Evolutionary conservation across 2,888 invertebrate genomes (phyloP).

Genomic region (Pyrgus malvae): DNA sequence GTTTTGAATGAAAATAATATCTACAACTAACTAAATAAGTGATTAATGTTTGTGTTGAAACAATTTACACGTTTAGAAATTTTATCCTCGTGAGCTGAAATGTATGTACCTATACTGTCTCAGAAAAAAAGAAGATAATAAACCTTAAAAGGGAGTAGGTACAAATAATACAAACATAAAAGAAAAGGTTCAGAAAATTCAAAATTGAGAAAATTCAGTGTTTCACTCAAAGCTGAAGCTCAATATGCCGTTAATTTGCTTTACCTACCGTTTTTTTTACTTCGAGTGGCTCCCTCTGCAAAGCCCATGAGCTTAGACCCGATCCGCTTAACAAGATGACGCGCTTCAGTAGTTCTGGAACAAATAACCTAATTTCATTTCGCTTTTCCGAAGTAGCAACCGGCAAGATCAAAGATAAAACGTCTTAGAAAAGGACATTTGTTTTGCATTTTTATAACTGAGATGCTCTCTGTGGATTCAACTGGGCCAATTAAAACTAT

Average conservation of each 20-base stretch:
- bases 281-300: conserved; percentile 91
- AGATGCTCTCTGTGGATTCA: too few relatives aligned
- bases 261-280: conserved; percentile 85
- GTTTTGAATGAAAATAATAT: too few relatives aligned
- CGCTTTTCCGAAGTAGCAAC: conserved; percentile 56
- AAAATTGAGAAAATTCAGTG: conserved; percentile 30
- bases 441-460: background rate
- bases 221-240: conserved; percentile 32
- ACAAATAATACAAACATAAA: conserved; percentile 3
- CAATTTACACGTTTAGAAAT: too few relatives aligned
- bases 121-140: too few relatives aligned
- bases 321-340: conserved; percentile 95
- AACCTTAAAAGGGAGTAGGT: conserved; percentile 9
- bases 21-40: too few relatives aligned
- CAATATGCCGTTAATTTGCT: conserved; percentile 38
- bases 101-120: too few relatives aligned
- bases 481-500: too few relatives aligned
- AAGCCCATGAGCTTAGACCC: conserved; percentile 95
- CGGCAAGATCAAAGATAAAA: conserved; percentile 42
- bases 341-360: conserved; percentile 92
- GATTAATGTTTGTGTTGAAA: too few relatives aligned
- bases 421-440: conserved; percentile 33
- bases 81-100: too few relatives aligned
- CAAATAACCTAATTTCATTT: conserved; percentile 71
- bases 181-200: conserved; percentile 29